A percentile compares a stretch with the other conserved stretches of the same genome.
Conservation (phyloP, 35 echinoderm and acorn worm species). For the Anneissia japonica region DNA sequence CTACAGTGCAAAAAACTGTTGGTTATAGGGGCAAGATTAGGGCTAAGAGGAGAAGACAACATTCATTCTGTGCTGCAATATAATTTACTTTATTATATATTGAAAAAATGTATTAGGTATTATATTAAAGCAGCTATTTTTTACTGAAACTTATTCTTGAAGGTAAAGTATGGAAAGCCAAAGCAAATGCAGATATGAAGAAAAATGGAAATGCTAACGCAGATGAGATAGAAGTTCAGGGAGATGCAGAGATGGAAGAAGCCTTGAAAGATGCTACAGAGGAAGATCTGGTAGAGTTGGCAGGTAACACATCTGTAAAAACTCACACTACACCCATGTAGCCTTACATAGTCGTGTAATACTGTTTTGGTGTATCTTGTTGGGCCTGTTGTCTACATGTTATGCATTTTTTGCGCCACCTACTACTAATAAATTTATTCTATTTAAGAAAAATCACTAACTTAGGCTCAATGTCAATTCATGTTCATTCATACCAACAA, state of each 20-base stretch:
- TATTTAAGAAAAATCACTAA: too few species aligned
- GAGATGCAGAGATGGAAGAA: background rate
- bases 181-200: background rate
- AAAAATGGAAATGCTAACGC: background rate
- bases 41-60: too few species aligned
- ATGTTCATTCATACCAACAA: too few species aligned
- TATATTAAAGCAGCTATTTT: too few species aligned
- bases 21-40: too few species aligned
- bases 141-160: background rate
- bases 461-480: too few species aligned
- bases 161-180: constrained; percentile 20
- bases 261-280: background rate
- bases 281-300: constrained; percentile 10
- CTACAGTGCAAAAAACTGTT: too few species aligned
- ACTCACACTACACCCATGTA: background rate
- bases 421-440: too few species aligned
- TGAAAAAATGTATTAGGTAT: too few species aligned
- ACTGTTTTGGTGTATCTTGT: background rate
- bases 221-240: background rate
- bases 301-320: background rate
- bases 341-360: background rate
- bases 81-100: too few species aligned
- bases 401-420: too few species aligned
- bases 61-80: too few species aligned
- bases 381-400: background rate